Percentiles rank a stretch among this genome's conserved stretches.
phyloP scores from a whole-genome alignment of 64 coral and sea anemone genomes.

The Porites australiensis region DNA sequence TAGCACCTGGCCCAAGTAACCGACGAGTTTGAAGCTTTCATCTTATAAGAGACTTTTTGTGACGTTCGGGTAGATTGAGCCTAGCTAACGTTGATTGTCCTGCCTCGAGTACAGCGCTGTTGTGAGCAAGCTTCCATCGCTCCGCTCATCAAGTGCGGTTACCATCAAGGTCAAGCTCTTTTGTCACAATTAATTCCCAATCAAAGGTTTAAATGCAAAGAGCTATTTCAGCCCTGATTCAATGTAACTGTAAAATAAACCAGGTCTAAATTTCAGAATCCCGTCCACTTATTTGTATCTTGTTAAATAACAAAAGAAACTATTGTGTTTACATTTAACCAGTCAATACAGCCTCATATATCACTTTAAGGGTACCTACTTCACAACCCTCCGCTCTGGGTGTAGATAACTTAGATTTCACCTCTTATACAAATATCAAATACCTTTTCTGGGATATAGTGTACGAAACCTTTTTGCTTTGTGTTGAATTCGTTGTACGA shows the following conservation, averaged over 20 bases:
- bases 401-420: no score
- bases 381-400: no score
- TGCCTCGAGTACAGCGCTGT: background rate
- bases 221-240: background rate
- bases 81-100: background rate
- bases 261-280: no score
- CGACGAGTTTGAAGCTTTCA: background rate
- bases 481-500: no score
- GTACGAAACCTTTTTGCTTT: no score
- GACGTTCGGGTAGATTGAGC: conserved; percentile 1
- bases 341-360: no score
- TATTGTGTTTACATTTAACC: no score
- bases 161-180: background rate
- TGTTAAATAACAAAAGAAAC: no score
- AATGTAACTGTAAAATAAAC: background rate
- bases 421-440: no score
- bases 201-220: background rate
- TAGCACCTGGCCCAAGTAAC: background rate
- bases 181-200: background rate
- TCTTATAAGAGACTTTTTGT: background rate
- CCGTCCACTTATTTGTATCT: no score
- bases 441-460: no score
- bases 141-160: background rate
- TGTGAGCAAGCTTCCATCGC: background rate
- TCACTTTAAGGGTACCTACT: no score